Conservation (phyloP, 2,797 vertebrate genomes). For the Malurus leucopterus region DNA sequence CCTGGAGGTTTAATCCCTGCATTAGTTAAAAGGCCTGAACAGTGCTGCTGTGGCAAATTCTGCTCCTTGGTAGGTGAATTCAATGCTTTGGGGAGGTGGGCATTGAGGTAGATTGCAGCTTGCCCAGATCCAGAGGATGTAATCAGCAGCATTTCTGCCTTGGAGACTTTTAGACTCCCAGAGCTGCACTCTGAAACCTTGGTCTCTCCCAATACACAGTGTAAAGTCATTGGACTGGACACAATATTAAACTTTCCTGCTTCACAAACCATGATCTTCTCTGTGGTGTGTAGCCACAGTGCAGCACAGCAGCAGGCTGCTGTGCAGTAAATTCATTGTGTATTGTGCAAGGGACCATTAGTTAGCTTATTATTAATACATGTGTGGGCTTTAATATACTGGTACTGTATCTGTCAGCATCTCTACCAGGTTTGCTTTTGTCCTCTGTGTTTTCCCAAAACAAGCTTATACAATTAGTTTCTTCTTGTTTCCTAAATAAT, state of each 20-base stretch:
- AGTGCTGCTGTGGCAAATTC: not conserved
- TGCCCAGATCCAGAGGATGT: not conserved
- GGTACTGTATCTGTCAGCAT: slow-evolving; percentile 45
- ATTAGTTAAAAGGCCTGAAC: not conserved
- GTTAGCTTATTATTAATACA: slow-evolving; percentile 56
- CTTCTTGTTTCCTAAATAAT: slow-evolving; percentile 79
- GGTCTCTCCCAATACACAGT: not conserved
- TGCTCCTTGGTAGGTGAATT: accelerated
- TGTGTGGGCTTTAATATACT: slow-evolving; percentile 46
- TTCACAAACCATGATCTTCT: slow-evolving; percentile 7
- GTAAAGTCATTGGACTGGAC: slow-evolving; percentile 41
- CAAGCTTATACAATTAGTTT: slow-evolving; percentile 75
- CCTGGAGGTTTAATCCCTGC: not conserved
- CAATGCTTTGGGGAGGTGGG: not conserved
- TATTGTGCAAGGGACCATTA: slow-evolving; percentile 31
- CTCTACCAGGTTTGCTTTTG: slow-evolving; percentile 45
- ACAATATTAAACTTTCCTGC: slow-evolving; percentile 27
- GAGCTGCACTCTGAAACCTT: not conserved
- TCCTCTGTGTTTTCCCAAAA: slow-evolving; percentile 70
- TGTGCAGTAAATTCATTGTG: slow-evolving; percentile 43
- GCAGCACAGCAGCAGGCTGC: slow-evolving; percentile 1
- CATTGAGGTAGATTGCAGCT: not conserved
- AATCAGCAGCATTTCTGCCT: slow-evolving; percentile 1
- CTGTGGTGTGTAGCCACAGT: not conserved
- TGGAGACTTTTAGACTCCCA: not conserved